These are phyloP conservation scores for Chiroxiphia lanceolata DNA, from an alignment of 2,797 vertebrate genomes.

Conservation along the genomic window DNA sequence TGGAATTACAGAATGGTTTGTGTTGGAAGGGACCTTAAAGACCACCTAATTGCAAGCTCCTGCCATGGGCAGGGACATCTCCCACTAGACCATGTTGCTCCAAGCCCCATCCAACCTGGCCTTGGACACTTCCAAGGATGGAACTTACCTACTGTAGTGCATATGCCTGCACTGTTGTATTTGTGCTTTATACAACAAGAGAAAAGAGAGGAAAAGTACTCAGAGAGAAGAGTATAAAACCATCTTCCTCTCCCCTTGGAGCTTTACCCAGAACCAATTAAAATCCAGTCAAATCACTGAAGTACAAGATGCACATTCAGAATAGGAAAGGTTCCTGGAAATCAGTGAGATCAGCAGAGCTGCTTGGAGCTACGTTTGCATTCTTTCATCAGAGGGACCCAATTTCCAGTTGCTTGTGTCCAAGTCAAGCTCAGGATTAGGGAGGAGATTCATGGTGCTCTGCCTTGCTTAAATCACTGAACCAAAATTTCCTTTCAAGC, in stretches of 20 bases:
- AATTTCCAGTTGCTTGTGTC: neutral
- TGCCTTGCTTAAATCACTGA: neutral
- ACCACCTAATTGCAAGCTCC: fast-evolving
- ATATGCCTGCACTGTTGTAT: neutral
- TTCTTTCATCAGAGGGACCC: neutral
- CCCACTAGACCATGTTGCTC: neutral
- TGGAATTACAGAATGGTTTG: neutral
- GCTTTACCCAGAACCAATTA: neutral
- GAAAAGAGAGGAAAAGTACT: neutral
- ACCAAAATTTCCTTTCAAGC: neutral
- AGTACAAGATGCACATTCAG: neutral
- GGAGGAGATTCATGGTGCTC: neutral
- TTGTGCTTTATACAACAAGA: neutral
- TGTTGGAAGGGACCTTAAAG: neutral
- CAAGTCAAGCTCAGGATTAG: neutral
- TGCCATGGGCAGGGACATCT: neutral
- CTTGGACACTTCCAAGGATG: neutral
- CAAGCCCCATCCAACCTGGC: fast-evolving
- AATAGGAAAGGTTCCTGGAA: neutral
- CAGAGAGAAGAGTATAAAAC: neutral
- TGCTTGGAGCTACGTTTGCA: neutral
- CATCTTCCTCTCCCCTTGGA: neutral
- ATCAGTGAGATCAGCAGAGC: neutral
- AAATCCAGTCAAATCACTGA: neutral
- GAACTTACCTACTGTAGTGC: neutral